These are phyloP conservation scores for Pentalonia nigronervosa DNA, from an alignment of 1,140 invertebrate species.

Conservation along the genomic window DNA sequence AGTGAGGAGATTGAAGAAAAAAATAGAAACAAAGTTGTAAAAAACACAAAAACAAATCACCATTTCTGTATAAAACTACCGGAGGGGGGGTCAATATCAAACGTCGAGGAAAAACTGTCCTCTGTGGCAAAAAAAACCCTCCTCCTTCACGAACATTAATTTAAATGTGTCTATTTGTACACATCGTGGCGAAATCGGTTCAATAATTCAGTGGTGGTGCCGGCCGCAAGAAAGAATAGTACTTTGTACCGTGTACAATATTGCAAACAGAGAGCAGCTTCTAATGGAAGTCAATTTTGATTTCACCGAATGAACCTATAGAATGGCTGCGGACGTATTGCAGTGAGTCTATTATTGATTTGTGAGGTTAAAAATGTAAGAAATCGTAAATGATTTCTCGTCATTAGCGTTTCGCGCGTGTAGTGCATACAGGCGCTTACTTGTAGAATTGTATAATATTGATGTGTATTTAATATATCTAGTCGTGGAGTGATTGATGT, in stretches of 20 bases:
- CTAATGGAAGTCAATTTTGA: neutral
- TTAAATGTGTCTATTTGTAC: slow-evolving; percentile 17
- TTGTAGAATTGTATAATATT: neutral
- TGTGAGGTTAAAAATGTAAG: neutral
- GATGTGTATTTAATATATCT: neutral
- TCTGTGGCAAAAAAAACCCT: neutral
- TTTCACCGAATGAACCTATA: neutral
- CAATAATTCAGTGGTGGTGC: neutral
- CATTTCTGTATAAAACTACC: neutral
- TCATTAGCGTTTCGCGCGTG: neutral
- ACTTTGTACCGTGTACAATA: neutral
- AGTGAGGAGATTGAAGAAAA: neutral
- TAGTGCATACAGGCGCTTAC: neutral
- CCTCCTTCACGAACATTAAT: neutral
- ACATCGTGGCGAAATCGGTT: neutral
- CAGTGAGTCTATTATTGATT: neutral
- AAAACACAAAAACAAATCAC: slow-evolving; percentile 40
- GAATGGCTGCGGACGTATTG: neutral
- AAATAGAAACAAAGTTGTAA: neutral
- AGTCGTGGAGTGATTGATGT: neutral
- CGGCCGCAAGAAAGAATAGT: neutral
- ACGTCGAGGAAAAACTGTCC: neutral
- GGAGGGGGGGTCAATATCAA: neutral
- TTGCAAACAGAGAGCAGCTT: neutral
- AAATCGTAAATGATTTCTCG: neutral